Base-by-base conservation (phyloP, 2,113 vertebrate species). In the Platycercus adscitus region DNA sequence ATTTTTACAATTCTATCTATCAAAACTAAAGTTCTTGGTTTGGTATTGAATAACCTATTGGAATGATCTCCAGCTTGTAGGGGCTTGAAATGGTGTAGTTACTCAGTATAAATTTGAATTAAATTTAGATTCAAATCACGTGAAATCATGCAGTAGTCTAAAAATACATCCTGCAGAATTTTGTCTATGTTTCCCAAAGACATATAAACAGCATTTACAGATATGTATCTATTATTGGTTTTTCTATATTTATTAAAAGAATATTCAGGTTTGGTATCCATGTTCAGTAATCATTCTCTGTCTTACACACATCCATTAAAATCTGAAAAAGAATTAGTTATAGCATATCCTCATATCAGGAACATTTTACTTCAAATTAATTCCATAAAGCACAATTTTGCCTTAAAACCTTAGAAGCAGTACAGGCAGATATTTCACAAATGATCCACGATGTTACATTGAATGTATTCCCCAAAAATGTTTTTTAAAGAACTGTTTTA, bases 81-180 rank as follows among this genome's bases (percentile, higher is more conserved):
- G 63, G 31, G 25, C 28, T 90, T 61, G 70, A 85, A 91, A 95
- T 81, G 87, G 72, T n/a, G 50, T 55, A 49, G 53, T 73, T 94
- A 91, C 60, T 92, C 49, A 70, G 85, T 91, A 93, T 80, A 89
- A 85, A 94, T 95, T 93, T 46, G 41, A 58, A 68, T 85, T 92
- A 94, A 94, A 82, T 93, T 79, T 96, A 91, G 87, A 93, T 69
- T 71, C 87, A 63, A 76, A 60, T 94, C 94, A 88, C 10, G 29
- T 96, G 93, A 96, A 95, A 96, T 91, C 71, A 81, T 85, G 75
- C 81, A 95, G 84, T 16, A 69, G 80, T 70, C 81, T 89, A 96
- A 95, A 96, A 95, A 96, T 91, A 94, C 7, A 53, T 43, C 5
- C 1, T 81, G 65, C 65, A 86, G 80, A 83, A 28, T 61, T 87